These are phyloP conservation scores for Apeira syringaria DNA, from an alignment of 2,888 invertebrate species.

Conservation along the genomic window DNA sequence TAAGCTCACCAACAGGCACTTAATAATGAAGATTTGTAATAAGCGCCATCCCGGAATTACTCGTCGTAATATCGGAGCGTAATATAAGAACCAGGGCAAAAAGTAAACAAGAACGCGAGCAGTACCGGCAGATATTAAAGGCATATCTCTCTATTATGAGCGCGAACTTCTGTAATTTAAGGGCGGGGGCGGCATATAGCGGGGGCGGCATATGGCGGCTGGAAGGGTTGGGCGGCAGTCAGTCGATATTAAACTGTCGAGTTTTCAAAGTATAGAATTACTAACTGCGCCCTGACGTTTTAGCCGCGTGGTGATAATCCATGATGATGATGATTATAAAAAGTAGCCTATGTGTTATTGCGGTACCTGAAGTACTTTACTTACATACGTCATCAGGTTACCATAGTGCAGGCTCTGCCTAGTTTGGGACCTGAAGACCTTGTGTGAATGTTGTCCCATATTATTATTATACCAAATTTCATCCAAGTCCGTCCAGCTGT, in stretches of 20 bases:
- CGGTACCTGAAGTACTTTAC: too few relatives aligned
- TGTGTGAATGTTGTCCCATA: too few relatives aligned
- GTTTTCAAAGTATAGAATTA: conserved; percentile 24
- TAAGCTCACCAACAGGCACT: conserved; percentile 17
- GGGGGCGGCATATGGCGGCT: conserved; percentile 73
- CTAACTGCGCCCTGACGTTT: too few relatives aligned
- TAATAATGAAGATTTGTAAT: conserved; percentile 33
- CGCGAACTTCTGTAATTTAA: conserved; percentile 82
- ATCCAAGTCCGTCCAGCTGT: too few relatives aligned
- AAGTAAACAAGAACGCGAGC: conserved; percentile 73
- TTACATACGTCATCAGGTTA: too few relatives aligned
- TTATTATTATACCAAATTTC: too few relatives aligned
- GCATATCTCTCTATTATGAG: conserved; percentile 84
- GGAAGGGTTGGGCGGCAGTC: conserved; percentile 55
- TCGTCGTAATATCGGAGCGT: conserved; percentile 51
- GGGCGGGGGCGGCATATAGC: conserved; percentile 79
- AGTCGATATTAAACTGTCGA: conserved; percentile 26
- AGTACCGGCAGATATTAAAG: conserved; percentile 82
- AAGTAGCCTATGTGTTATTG: too few relatives aligned
- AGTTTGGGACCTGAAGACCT: too few relatives aligned
- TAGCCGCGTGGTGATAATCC: too few relatives aligned
- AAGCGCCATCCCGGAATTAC: conserved; percentile 35
- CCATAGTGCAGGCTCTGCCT: too few relatives aligned
- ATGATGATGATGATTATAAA: too few relatives aligned
- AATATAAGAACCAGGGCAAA: conserved; percentile 77